Base-by-base conservation (phyloP, 2,113 vertebrate genomes). In the Planiliza haematocheilus region DNA sequence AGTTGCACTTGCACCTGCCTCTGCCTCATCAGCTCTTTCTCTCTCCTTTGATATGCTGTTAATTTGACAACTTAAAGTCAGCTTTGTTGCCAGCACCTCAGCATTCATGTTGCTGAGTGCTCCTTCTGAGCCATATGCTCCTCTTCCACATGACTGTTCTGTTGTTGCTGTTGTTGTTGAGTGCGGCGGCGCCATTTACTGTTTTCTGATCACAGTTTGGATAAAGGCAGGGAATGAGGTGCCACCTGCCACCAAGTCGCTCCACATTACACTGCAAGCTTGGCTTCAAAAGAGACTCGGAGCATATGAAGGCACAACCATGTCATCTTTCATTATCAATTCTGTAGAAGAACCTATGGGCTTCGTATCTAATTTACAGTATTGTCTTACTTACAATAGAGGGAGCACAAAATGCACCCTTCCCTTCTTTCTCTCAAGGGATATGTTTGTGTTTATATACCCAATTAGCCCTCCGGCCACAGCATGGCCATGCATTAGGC, bases 401-500 rank as follows among this genome's bases (percentile, higher is more conserved):
- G 17, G 66, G 37, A 81, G 66, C 57, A 78, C 41, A 85, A 88
- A 88, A 85, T 66, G 36, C 70, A 80, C 63, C 84, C 70, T 69
- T 82, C 61, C 67, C 57, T 73, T 70, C 36, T 74, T 30, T 10
- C 89, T 90, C 90, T 93, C 92, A 72, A 48, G 92, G 93, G 91
- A 93, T 83, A 53, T 92, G 91, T 89, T 92, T 91, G 87, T 93
- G 91, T 92, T 93, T 91, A 93, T 92, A 89, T 90, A 91, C 85
- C 89, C 90, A 93, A 94, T 93, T 93, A 94, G 90, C 91, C 92
- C 88, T 87, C 70, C 77, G 85, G 93, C 89, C 91, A 91, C 86
- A 90, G 85, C 85, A 83, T 74, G 85, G 88, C 80, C 88, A 89
- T 88, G 87, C 90, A 91, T 89, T 91, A 92, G 86, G 84, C 77